Percentiles rank a stretch among this genome's conserved stretches.
phyloP scores from a whole-genome alignment of 2,113 vertebrate species.

The Orthonyx spaldingii region DNA sequence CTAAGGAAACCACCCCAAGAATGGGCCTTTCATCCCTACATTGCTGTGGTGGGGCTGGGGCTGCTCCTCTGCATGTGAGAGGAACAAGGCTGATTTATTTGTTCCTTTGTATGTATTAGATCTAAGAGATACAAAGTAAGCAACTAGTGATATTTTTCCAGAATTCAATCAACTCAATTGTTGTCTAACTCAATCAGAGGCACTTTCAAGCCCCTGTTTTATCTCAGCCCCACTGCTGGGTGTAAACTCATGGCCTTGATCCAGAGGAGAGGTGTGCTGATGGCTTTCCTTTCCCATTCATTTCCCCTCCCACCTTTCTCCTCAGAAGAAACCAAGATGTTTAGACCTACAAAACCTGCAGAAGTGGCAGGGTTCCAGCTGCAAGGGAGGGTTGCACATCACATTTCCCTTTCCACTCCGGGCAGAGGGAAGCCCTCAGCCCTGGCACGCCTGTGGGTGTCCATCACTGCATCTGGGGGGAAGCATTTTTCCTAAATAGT shows the following conservation, averaged over 20 bases:
- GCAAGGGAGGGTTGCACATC: not conserved
- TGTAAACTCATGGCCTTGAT: slow-evolving; percentile 16
- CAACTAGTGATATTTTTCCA: slow-evolving; percentile 27
- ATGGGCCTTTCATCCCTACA: not conserved
- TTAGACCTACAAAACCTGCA: not conserved
- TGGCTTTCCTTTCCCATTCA: not conserved
- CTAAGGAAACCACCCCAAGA: not conserved
- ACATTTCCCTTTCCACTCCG: not conserved
- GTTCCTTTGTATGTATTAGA: slow-evolving; percentile 23
- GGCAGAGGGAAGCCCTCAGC: not conserved
- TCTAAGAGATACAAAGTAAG: slow-evolving; percentile 45
- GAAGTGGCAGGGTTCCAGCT: not conserved
- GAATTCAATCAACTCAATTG: slow-evolving; percentile 41
- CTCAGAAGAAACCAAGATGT: not conserved
- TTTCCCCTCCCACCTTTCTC: not conserved
- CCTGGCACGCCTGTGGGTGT: not conserved
- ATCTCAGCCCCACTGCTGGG: not conserved
- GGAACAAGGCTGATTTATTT: not conserved
- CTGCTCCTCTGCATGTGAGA: not conserved
- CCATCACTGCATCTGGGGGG: not conserved
- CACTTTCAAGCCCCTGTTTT: slow-evolving; percentile 28
- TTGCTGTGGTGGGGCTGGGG: not conserved
- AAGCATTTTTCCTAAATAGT: not conserved
- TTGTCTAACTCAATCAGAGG: slow-evolving; percentile 29
- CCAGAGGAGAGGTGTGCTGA: not conserved